These are phyloP conservation scores for Nomada fabriciana DNA, from an alignment of 2,888 invertebrate species.

Conservation along the genomic window DNA sequence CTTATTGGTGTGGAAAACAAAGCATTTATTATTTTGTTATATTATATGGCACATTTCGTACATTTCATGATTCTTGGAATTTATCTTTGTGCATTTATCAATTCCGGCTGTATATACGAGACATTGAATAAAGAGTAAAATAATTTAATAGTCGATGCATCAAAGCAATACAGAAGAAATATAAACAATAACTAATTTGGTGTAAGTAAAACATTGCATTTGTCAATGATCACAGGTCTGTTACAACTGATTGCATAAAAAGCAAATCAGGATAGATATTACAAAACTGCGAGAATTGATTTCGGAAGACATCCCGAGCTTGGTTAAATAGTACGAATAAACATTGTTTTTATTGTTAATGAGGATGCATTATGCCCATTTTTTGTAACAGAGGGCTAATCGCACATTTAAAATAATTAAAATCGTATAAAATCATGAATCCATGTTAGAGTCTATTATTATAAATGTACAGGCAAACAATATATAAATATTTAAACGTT, in stretches of 20 bases:
- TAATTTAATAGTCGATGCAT: conserved; percentile 23
- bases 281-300: conserved; percentile 15
- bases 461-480: conserved; percentile 62
- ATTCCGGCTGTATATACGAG: conserved; percentile 37
- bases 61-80: conserved; percentile 32
- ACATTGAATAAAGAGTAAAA: conserved; percentile 1
- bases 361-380: conserved; percentile 1
- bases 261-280: conserved; percentile 20
- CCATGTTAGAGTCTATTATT: conserved; percentile 47
- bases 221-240: conserved; percentile 39
- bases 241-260: conserved; percentile 21
- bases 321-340: conserved; percentile 34
- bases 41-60: conserved; percentile 54
- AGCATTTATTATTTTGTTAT: conserved; percentile 29
- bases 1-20: conserved; percentile 34
- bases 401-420: conserved; percentile 32
- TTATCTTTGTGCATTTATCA: conserved; percentile 54
- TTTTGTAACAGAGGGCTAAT: conserved; percentile 26
- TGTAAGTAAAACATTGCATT: conserved; percentile 29
- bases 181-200: conserved; percentile 21
- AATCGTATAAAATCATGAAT: conserved; percentile 34
- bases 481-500: conserved; percentile 66
- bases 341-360: conserved; percentile 11
- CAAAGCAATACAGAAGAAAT: conserved; percentile 26
- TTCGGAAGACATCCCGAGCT: conserved; percentile 40